Evolutionary conservation across 2,113 vertebrate genomes (phyloP).

Genomic region (Spheniscus mendiculus): DNA sequence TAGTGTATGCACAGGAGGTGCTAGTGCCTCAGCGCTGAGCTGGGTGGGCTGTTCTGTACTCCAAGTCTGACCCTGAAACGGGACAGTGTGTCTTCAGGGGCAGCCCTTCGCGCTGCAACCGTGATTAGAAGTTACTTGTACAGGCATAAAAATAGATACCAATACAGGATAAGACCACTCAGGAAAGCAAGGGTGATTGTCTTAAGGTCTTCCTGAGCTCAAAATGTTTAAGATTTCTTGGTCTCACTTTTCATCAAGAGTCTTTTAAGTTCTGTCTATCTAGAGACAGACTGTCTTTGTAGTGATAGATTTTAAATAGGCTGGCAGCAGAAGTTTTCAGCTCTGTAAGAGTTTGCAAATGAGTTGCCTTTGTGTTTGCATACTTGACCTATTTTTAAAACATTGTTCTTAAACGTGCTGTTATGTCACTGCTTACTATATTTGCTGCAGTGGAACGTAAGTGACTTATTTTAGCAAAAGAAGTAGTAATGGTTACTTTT

Average conservation of each 20-base stretch:
- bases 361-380: background rate
- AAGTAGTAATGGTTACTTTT: background rate
- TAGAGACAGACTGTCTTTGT: background rate
- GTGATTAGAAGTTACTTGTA: background rate
- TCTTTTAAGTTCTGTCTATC: background rate
- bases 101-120: background rate
- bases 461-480: background rate
- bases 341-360: background rate
- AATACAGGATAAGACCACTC: background rate
- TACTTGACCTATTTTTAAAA: constrained; percentile 26
- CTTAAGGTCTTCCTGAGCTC: background rate
- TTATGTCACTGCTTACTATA: background rate
- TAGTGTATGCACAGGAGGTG: background rate
- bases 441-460: background rate
- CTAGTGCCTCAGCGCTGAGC: background rate
- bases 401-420: background rate
- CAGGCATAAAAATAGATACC: background rate
- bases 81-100: background rate
- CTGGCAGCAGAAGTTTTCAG: background rate
- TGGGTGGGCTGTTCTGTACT: background rate
- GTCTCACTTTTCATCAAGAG: background rate
- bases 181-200: background rate
- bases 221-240: background rate
- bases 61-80: background rate
- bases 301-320: background rate